Evolutionary conservation across 2,797 vertebrate species (phyloP).

Genomic region (Neosilurus mollespiculum): DNA sequence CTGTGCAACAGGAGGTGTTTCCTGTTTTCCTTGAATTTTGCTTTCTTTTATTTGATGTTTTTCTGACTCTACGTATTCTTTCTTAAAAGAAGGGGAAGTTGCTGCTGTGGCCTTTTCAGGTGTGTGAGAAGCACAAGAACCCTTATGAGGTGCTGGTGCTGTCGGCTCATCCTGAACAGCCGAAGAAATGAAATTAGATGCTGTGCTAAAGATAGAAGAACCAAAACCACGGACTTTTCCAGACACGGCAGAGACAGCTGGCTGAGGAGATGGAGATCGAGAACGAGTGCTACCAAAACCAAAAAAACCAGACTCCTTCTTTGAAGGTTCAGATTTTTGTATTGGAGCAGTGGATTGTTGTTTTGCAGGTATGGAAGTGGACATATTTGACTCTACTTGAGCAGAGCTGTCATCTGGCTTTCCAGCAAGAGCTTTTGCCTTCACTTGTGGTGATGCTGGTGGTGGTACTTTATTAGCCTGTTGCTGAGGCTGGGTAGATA

Average conservation of each 20-base stretch:
- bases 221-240: conserved; percentile 88
- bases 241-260: conserved; percentile 76
- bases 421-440: conserved; percentile 58
- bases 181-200: conserved; percentile 83
- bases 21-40: conserved; percentile 26
- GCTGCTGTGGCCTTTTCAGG: conserved; percentile 63
- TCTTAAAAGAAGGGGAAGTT: conserved; percentile 62
- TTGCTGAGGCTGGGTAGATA: conserved; percentile 54
- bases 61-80: conserved; percentile 37
- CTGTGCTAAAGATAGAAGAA: conserved; percentile 85
- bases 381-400: conserved; percentile 57
- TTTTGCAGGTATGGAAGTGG: conserved; percentile 44
- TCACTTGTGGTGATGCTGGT: conserved; percentile 34
- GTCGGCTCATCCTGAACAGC: conserved; percentile 71
- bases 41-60: conserved; percentile 57
- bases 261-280: conserved; percentile 78
- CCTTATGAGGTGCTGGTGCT: conserved; percentile 58
- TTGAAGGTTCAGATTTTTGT: conserved; percentile 64
- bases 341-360: conserved; percentile 49
- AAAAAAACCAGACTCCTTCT: conserved; percentile 75
- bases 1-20: conserved; percentile 32
- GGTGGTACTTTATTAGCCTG: conserved; percentile 60
- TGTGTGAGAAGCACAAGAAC: conserved; percentile 57
- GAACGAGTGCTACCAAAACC: conserved; percentile 80
- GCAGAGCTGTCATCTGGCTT: conserved; percentile 65